These are phyloP conservation scores for Xiphophorus couchianus DNA, from an alignment of 2,113 vertebrate genomes.

Conservation along the genomic window DNA sequence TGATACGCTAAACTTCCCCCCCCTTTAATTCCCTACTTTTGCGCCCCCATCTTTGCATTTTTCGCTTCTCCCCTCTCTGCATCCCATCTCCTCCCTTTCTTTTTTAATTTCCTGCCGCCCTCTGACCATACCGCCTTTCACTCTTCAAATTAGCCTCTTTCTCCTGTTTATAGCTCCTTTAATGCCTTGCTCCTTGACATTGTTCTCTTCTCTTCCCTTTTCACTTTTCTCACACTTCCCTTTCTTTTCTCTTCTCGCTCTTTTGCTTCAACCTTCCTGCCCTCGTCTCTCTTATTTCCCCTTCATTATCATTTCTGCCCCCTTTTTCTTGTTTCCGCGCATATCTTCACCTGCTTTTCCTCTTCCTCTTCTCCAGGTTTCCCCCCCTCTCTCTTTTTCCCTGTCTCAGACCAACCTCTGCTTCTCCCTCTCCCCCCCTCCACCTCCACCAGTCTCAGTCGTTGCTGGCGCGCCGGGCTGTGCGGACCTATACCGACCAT, in stretches of 20 bases:
- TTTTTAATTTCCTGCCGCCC: constrained; percentile 6
- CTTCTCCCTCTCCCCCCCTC: constrained; percentile 7
- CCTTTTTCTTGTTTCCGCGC: too few species aligned
- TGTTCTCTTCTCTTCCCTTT: background rate
- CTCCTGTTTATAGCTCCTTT: background rate
- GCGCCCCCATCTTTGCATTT: background rate
- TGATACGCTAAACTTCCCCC: background rate
- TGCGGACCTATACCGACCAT: constrained; percentile 69
- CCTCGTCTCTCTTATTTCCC: background rate
- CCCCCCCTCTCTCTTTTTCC: background rate
- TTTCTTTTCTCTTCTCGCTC: background rate
- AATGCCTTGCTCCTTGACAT: background rate
- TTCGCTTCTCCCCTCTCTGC: background rate
- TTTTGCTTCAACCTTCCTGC: background rate
- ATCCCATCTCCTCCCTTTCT: background rate
- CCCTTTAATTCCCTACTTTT: background rate
- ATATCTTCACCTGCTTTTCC: background rate
- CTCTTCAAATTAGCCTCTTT: background rate
- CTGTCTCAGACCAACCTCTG: constrained; percentile 21
- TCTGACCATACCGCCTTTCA: background rate
- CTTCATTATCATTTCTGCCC: background rate
- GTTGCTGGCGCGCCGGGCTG: constrained; percentile 69
- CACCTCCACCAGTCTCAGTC: constrained; percentile 55
- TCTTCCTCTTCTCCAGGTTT: background rate
- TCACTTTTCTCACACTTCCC: background rate